A percentile compares a stretch with the other conserved stretches of the same genome.
phyloP scores from a whole-genome alignment of 2,888 invertebrate genomes.

The Lasius fuliginosus region DNA sequence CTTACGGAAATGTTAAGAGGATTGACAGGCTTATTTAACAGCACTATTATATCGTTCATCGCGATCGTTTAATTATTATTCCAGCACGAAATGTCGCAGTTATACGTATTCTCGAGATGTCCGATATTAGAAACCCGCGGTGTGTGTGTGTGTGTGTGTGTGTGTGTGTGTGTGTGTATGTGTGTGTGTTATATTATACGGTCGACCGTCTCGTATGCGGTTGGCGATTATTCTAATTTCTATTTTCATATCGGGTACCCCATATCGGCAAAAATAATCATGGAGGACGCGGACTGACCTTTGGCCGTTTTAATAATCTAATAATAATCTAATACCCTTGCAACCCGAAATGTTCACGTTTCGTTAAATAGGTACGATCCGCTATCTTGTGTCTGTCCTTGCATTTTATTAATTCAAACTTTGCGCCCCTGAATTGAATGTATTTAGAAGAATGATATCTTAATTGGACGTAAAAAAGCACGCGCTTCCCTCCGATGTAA shows the following conservation, averaged over 20 bases:
- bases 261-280: conserved; percentile 59
- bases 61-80: conserved; percentile 33
- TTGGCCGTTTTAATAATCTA: conserved; percentile 59
- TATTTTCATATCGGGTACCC: conserved; percentile 67
- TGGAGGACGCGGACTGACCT: conserved; percentile 69
- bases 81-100: conserved; percentile 6
- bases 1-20: conserved; percentile 38
- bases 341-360: conserved; percentile 25
- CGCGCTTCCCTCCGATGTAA: background rate
- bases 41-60: conserved; percentile 38
- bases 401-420: conserved; percentile 1
- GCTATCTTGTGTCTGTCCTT: background rate
- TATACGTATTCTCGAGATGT: background rate
- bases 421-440: background rate
- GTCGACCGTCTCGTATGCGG: background rate
- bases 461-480: conserved; percentile 1
- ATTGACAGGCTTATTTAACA: conserved; percentile 28
- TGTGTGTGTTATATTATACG: conserved; percentile 2
- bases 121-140: conserved; percentile 27
- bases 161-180: too few relatives aligned
- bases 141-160: background rate
- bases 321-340: conserved; percentile 13
- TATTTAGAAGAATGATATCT: conserved; percentile 17
- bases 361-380: conserved; percentile 1
- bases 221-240: conserved; percentile 46